Conservation (phyloP, 2,888 invertebrate genomes). For the Apamea crenata region DNA sequence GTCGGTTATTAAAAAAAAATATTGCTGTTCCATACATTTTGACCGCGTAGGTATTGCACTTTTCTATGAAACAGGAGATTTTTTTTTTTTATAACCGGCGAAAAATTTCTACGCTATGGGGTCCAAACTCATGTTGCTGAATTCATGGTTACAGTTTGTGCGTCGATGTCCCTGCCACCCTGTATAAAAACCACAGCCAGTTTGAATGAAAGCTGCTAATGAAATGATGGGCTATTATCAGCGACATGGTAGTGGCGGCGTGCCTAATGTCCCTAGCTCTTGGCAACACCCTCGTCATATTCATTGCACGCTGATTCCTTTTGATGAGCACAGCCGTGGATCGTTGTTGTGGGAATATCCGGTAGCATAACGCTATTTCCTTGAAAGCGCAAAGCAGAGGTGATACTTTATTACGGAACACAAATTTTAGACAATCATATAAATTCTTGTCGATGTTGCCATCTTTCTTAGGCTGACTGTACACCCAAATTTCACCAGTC, state of each 20-base stretch:
- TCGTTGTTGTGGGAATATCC: background rate
- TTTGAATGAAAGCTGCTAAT: conserved; percentile 45
- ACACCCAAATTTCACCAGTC: background rate
- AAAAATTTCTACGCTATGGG: too few relatives aligned
- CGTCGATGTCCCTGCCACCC: too few relatives aligned
- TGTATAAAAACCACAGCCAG: conserved; percentile 8
- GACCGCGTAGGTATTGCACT: too few relatives aligned
- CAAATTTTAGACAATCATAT: background rate
- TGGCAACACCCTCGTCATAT: conserved; percentile 45
- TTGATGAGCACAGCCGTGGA: conserved; percentile 17
- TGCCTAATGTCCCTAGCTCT: conserved; percentile 47
- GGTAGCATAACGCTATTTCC: background rate
- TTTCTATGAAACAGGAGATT: too few relatives aligned
- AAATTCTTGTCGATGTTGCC: background rate
- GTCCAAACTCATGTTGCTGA: too few relatives aligned
- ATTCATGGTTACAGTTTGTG: too few relatives aligned
- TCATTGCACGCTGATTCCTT: conserved; percentile 26
- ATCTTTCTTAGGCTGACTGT: background rate
- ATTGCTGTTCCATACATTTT: too few relatives aligned
- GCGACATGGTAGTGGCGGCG: conserved; percentile 38
- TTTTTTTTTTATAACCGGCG: too few relatives aligned
- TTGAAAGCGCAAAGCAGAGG: background rate
- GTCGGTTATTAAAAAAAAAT: too few relatives aligned
- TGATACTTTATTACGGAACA: background rate
- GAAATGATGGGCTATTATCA: conserved; percentile 40